Evolutionary conservation across 2,797 vertebrate genomes (phyloP).

Genomic region (Bufotes viridis): DNA sequence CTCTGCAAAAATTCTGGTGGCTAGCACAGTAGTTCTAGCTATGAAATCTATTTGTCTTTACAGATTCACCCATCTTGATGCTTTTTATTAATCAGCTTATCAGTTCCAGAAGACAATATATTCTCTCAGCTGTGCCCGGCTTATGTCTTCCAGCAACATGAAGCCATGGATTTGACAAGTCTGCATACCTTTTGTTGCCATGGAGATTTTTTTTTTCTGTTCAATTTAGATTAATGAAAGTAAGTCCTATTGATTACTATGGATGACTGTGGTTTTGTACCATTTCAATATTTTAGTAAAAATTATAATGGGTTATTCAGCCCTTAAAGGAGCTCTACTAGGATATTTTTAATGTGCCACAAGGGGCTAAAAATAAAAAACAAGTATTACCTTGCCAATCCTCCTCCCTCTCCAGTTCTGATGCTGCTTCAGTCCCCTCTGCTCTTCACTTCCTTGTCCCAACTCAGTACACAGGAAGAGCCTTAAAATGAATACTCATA

Average conservation of each 20-base stretch:
- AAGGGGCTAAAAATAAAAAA: too few species aligned
- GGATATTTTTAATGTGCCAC: too few species aligned
- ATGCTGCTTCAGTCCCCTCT: too few species aligned
- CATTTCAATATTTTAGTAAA: background rate
- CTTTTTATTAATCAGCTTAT: background rate
- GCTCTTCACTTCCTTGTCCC: too few species aligned
- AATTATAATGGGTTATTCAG: background rate
- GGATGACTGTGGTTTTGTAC: background rate
- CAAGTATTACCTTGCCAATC: too few species aligned
- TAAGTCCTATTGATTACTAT: constrained; percentile 8
- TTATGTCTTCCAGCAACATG: background rate
- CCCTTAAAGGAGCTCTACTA: too few species aligned
- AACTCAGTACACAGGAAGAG: too few species aligned
- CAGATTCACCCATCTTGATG: background rate
- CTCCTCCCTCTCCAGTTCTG: too few species aligned
- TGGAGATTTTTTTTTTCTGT: constrained; percentile 5
- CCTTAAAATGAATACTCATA: too few species aligned
- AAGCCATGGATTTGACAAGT: background rate
- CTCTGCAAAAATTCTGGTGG: too few species aligned
- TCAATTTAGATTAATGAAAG: background rate
- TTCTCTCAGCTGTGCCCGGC: background rate
- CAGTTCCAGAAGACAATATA: background rate
- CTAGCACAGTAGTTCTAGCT: too few species aligned
- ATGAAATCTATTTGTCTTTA: background rate
- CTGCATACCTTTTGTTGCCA: background rate